A percentile compares a stretch with the other conserved stretches of the same genome.
phyloP scores from a whole-genome alignment of 2,113 vertebrate species.

The Shinisaurus crocodilurus region DNA sequence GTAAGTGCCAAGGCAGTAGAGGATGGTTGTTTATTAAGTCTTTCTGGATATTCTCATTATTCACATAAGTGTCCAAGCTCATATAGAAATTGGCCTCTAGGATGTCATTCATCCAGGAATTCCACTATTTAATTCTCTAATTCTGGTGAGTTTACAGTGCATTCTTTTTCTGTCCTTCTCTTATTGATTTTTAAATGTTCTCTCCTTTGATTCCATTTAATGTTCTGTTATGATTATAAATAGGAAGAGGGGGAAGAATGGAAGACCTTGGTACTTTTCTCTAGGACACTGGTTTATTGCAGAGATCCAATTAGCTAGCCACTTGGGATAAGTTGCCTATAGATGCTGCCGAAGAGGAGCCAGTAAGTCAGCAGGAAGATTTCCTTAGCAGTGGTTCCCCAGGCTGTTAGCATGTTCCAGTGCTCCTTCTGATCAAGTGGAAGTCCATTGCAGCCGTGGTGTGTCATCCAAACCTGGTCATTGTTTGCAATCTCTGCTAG shows the following conservation, averaged over 20 bases:
- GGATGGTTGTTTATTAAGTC: conserved; percentile 16
- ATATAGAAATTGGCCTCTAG: conserved; percentile 27
- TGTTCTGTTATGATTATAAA: conserved; percentile 13
- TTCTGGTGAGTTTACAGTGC: conserved; percentile 10
- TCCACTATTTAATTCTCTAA: conserved; percentile 19
- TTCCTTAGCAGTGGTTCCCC: neutral
- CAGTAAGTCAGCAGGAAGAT: neutral
- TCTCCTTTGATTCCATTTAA: conserved; percentile 16
- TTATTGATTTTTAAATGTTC: conserved; percentile 31
- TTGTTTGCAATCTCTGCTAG: no score
- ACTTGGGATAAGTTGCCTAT: neutral
- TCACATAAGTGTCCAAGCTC: conserved; percentile 18
- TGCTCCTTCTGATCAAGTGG: no score
- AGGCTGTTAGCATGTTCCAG: no score
- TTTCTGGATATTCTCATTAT: conserved; percentile 30
- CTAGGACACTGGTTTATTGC: neutral
- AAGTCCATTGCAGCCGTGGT: no score
- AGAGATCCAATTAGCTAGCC: neutral
- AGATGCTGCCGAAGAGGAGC: conserved; percentile 19
- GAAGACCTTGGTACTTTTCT: conserved; percentile 14
- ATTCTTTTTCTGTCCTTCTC: conserved; percentile 2
- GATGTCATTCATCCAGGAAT: conserved; percentile 28
- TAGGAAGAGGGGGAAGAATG: neutral
- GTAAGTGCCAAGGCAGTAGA: conserved; percentile 14
- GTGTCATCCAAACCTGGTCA: no score